These are phyloP conservation scores for Himalopsyche tibetana DNA, from an alignment of 2,888 invertebrate genomes.

Conservation along the genomic window DNA sequence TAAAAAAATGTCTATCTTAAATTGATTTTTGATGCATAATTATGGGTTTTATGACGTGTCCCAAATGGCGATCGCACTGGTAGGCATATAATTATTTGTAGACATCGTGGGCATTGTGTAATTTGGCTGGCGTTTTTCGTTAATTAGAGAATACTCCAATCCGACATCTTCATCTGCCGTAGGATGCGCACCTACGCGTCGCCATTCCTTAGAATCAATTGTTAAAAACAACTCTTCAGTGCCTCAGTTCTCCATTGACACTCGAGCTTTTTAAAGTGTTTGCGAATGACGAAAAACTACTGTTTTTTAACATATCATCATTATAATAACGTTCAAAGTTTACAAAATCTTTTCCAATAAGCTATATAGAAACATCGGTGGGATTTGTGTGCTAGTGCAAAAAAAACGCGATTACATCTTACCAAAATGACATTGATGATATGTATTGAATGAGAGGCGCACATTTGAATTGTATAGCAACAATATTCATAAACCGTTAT, in stretches of 20 bases:
- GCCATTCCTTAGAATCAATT: constrained; percentile 36
- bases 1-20: neutral
- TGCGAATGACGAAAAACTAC: neutral
- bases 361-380: neutral
- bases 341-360: neutral
- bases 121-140: constrained; percentile 42
- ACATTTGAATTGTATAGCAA: constrained; percentile 18
- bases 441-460: neutral
- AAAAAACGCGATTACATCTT: neutral
- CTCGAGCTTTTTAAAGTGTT: constrained; percentile 19
- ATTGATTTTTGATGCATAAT: neutral
- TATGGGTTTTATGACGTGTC: constrained; percentile 20
- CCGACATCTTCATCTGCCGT: constrained; percentile 44
- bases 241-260: neutral
- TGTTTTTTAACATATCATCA: neutral
- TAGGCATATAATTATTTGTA: constrained; percentile 13
- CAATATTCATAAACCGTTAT: constrained; percentile 2
- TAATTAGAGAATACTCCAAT: constrained; percentile 51
- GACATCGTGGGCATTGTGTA: constrained; percentile 21
- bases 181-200: constrained; percentile 35
- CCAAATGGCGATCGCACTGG: constrained; percentile 7
- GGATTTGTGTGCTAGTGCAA: neutral
- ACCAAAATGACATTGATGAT: neutral
- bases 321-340: neutral
- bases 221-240: constrained; percentile 15